phyloP scores from a whole-genome alignment of 1,140 invertebrate species.

The Pollicipes pollicipes region DNA sequence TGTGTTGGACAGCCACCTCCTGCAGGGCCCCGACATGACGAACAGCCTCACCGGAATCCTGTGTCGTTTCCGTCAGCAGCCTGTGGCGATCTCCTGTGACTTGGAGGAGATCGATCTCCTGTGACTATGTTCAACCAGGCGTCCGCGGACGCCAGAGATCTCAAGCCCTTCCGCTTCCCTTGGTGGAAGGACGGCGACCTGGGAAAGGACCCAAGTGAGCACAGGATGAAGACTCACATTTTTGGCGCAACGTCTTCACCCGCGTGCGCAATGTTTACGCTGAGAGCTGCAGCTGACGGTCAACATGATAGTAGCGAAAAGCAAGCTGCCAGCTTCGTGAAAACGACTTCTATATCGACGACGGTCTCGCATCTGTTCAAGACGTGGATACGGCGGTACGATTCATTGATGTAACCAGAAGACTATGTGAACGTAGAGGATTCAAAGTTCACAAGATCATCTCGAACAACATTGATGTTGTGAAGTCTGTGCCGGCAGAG shows the following conservation, averaged over 20 bases:
- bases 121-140: constrained; percentile 22
- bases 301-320: neutral
- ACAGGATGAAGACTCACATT: neutral
- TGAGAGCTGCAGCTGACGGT: neutral
- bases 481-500: neutral
- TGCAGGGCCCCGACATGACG: constrained; percentile 20
- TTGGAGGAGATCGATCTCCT: too few relatives aligned
- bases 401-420: neutral
- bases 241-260: constrained; percentile 5
- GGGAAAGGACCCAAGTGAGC: neutral
- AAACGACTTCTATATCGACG: neutral
- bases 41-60: constrained; percentile 20
- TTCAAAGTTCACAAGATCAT: neutral
- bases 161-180: neutral
- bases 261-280: neutral
- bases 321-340: neutral
- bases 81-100: constrained; percentile 20
- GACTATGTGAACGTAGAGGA: neutral
- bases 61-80: constrained; percentile 19
- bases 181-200: constrained; percentile 2
- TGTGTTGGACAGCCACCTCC: constrained; percentile 19
- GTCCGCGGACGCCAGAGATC: neutral
- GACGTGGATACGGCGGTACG: neutral
- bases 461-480: too few relatives aligned
- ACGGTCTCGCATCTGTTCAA: neutral